These are phyloP conservation scores for Dissostichus mawsoni DNA, from an alignment of 2,113 vertebrate species.

Conservation along the genomic window DNA sequence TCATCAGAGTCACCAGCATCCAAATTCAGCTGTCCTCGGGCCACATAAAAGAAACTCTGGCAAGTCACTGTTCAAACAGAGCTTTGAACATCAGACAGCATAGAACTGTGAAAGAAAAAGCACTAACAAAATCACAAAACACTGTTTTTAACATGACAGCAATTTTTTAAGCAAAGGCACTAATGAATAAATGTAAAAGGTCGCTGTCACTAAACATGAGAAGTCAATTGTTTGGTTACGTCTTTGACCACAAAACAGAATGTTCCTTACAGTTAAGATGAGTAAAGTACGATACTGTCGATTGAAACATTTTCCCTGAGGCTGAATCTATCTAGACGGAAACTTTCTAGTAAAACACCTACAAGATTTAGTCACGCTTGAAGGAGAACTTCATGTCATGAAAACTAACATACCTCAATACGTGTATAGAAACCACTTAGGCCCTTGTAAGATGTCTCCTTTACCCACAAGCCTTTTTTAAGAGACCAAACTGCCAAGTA, in stretches of 20 bases:
- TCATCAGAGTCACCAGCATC: constrained; percentile 51
- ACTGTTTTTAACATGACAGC: background rate
- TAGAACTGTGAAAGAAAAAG: background rate
- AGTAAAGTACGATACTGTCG: background rate
- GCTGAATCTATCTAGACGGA: background rate
- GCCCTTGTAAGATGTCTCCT: constrained; percentile 55
- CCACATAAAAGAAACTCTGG: constrained; percentile 28
- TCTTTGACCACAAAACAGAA: constrained; percentile 15
- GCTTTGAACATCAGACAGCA: background rate
- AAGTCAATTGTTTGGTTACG: constrained; percentile 19
- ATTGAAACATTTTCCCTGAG: constrained; percentile 36
- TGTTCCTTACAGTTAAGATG: constrained; percentile 14
- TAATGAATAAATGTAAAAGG: too few species aligned
- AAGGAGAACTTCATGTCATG: constrained; percentile 40
- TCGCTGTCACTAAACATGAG: constrained; percentile 10
- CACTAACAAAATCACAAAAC: background rate
- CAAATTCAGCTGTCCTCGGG: constrained; percentile 37
- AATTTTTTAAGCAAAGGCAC: background rate
- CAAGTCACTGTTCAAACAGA: constrained; percentile 7
- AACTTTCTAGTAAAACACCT: constrained; percentile 45
- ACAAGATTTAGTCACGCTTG: constrained; percentile 31
- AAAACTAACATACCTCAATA: constrained; percentile 25
- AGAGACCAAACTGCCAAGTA: constrained; percentile 39
- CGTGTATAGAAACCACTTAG: constrained; percentile 66
- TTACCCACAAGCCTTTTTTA: constrained; percentile 38